Evolutionary conservation across 2,888 invertebrate species (phyloP), one percentile per base, ranked within the genome.

Genomic region (Agrochola macilenta): DNA sequence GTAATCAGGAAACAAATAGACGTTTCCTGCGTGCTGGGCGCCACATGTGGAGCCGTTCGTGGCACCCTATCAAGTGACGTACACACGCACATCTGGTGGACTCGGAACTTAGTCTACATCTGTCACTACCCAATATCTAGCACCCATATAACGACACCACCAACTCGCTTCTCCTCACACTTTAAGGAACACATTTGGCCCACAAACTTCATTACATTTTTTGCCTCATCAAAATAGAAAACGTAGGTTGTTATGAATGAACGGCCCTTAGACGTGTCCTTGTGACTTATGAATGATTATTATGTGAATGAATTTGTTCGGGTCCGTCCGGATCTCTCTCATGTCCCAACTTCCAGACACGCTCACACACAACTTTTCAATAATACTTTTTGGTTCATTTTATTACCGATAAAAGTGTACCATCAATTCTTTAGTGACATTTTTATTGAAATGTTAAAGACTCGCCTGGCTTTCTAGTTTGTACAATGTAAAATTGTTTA

Each of bases 251-350:
- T 88, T 89, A 91, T 94, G 93, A 94, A 94, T 94, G 94, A 90
- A 86, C 88, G 90, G 85, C 91, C 93, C 92, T 91, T 91, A 87
- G 89, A 89, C 89, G 90, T 91, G 92, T 93, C 93, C 93, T 93
- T 90, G 92, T 88, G 86, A 83, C 78, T 90, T 90, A 92, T 93
- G 93, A 93, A 93, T 93, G 92, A 93, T 93, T 90, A 91, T 90
- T 89, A 91, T 91, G 90, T 93, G 92, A 92, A 93, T 92, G 92
- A 91, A 87, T 88, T 88, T 82, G 85, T 89, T 89, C 85, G 88
- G 88, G 87, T 82, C 87, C 87, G 85, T 88, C 88, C 79, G 80
- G 87, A 83, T 76, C 87, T 82, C 81, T 79, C 80, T 74, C 72
- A 84, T 72, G 74, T 72, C 73, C 76, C 80, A 74, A 69, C 68